A percentile compares a stretch with the other conserved stretches of the same genome.
Conservation (phyloP, 2,113 vertebrate species). For the Ceyx cyanopectus region DNA sequence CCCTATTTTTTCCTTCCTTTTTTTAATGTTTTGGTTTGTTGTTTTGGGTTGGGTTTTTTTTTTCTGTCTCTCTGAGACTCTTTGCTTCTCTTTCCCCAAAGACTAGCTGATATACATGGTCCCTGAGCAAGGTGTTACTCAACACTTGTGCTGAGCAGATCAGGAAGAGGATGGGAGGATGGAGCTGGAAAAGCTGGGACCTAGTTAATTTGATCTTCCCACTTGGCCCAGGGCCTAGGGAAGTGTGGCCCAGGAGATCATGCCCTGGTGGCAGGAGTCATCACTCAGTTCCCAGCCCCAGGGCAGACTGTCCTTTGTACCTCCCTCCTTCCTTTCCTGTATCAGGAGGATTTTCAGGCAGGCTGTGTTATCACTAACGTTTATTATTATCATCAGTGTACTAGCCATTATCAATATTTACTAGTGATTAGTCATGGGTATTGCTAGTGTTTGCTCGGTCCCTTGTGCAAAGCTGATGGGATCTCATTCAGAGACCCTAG, state of each 20-base stretch:
- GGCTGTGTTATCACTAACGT: neutral
- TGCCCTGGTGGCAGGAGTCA: neutral
- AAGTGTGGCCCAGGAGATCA: neutral
- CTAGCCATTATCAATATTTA: neutral
- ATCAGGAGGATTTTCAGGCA: neutral
- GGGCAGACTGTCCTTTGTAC: neutral
- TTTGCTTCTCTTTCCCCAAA: neutral
- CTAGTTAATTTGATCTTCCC: neutral
- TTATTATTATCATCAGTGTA: neutral
- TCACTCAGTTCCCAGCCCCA: neutral
- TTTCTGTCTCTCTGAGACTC: accelerated
- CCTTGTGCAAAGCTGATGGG: neutral
- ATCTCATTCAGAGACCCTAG: neutral
- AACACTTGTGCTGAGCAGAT: neutral
- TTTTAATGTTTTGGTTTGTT: too few relatives aligned
- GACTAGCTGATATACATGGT: neutral
- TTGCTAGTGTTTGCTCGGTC: neutral
- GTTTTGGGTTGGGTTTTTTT: neutral
- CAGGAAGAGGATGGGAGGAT: neutral
- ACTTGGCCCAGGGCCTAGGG: neutral
- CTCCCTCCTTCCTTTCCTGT: neutral
- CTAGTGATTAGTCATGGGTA: neutral
- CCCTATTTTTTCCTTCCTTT: neutral
- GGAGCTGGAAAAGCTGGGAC: neutral
- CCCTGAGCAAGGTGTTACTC: neutral